A percentile compares a stretch with the other conserved stretches of the same genome.
Evolutionary conservation across 1,140 invertebrate species (phyloP).

Genomic region (Drosophila pandora): DNA sequence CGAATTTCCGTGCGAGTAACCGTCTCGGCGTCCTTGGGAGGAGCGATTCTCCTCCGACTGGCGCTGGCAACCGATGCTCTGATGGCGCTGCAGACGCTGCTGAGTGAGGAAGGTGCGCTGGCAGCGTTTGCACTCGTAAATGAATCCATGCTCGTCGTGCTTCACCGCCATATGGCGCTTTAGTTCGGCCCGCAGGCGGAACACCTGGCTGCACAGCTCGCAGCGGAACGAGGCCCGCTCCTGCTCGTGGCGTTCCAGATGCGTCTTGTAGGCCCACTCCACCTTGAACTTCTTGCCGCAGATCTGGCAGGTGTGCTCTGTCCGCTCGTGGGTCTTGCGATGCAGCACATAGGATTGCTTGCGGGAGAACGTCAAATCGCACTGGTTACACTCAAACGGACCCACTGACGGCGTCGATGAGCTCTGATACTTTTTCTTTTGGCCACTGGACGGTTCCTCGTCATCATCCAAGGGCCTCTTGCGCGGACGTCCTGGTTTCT

Average conservation of each 20-base stretch:
- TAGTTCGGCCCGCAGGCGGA: slow-evolving; percentile 65
- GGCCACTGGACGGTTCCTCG: slow-evolving; percentile 22
- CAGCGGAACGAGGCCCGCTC: slow-evolving; percentile 73
- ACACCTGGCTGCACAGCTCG: slow-evolving; percentile 66
- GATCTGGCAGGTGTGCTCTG: slow-evolving; percentile 83
- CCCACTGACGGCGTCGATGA: slow-evolving; percentile 31
- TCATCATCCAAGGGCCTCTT: slow-evolving; percentile 49
- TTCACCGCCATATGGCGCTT: slow-evolving; percentile 68
- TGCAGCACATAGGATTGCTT: slow-evolving; percentile 84
- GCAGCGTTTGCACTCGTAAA: slow-evolving; percentile 77
- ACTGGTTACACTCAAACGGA: slow-evolving; percentile 61
- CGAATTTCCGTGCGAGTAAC: slow-evolving; percentile 19
- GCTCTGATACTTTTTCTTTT: slow-evolving; percentile 35
- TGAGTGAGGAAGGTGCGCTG: slow-evolving; percentile 71
- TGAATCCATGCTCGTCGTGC: slow-evolving; percentile 70
- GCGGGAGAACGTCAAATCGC: slow-evolving; percentile 68
- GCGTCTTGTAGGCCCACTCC: slow-evolving; percentile 76
- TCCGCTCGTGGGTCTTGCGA: slow-evolving; percentile 86
- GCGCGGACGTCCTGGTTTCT: slow-evolving; percentile 45
- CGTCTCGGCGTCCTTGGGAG: slow-evolving; percentile 2
- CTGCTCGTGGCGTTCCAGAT: slow-evolving; percentile 81
- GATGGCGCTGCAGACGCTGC: slow-evolving; percentile 63
- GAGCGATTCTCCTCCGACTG: slow-evolving; percentile 39
- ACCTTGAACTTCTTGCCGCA: slow-evolving; percentile 83
- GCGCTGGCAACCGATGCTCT: slow-evolving; percentile 55